Evolutionary conservation across 2,888 invertebrate species (phyloP).

Genomic region (Phalangium opilio): DNA sequence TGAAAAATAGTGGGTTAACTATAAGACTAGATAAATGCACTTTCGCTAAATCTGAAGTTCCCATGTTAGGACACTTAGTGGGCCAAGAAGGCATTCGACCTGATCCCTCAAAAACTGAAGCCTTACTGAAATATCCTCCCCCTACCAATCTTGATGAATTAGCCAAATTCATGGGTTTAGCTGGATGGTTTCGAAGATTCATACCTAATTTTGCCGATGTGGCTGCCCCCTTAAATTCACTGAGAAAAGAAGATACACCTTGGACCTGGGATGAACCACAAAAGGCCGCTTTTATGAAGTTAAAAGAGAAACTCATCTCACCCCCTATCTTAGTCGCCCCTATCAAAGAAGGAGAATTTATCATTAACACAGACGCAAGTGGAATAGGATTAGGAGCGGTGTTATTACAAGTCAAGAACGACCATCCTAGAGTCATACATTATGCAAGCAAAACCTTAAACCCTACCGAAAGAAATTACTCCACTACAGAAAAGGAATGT

Average conservation of each 20-base stretch:
- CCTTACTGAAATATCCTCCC: conserved; percentile 5
- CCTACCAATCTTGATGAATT: conserved; percentile 8
- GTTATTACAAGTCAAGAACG: conserved; percentile 19
- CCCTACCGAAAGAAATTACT: conserved; percentile 24
- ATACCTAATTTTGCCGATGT: conserved; percentile 5
- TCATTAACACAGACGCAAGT: conserved; percentile 22
- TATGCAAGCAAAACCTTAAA: conserved; percentile 15
- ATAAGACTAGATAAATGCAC: conserved; percentile 19
- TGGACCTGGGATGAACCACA: conserved; percentile 6
- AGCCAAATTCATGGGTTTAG: not conserved
- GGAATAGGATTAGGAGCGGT: conserved; percentile 21
- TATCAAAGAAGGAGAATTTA: conserved; percentile 9
- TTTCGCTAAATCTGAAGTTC: conserved; percentile 11
- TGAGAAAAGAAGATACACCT: conserved; percentile 3
- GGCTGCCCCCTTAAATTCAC: conserved; percentile 4
- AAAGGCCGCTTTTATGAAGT: conserved; percentile 4
- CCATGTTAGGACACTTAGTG: conserved; percentile 11
- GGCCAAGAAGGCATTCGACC: conserved; percentile 3
- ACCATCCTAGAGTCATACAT: conserved; percentile 16
- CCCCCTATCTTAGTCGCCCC: conserved; percentile 20
- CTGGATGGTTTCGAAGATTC: conserved; percentile 5
- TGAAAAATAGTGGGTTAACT: conserved; percentile 16
- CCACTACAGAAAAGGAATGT: conserved; percentile 32
- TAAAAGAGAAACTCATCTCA: conserved; percentile 8
- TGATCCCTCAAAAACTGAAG: conserved; percentile 3